Percentiles rank a stretch among this genome's conserved stretches.
phyloP scores from a whole-genome alignment of 2,888 invertebrate species.

The Candidula unifasciata region DNA sequence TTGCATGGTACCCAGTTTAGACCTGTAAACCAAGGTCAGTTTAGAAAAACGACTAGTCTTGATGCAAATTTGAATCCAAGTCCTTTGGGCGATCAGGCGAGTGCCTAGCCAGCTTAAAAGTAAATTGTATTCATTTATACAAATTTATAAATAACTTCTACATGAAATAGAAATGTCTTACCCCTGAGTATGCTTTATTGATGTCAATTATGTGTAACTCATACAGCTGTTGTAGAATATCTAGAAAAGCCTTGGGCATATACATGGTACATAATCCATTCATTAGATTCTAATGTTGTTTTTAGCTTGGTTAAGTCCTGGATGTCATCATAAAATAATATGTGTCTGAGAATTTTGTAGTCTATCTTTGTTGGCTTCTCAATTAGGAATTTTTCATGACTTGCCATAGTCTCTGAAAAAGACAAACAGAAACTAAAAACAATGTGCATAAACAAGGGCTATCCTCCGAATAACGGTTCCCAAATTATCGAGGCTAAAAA shows the following conservation, averaged over 20 bases:
- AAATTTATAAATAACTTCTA: background rate
- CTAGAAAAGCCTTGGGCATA: constrained; percentile 27
- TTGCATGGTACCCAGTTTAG: no score
- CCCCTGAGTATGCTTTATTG: background rate
- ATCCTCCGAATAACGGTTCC: no score
- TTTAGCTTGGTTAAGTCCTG: background rate
- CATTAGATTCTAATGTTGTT: background rate
- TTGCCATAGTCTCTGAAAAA: background rate
- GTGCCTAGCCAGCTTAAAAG: background rate
- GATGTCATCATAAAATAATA: background rate
- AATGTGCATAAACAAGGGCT: no score
- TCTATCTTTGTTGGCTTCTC: background rate
- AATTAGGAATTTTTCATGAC: background rate
- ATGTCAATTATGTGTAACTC: constrained; percentile 13
- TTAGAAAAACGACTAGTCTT: no score
- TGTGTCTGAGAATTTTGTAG: constrained; percentile 18
- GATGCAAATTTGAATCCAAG: no score
- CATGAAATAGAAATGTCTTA: background rate
- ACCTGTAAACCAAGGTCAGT: no score
- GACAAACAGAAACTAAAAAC: background rate
- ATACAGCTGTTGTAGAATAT: constrained; percentile 9
- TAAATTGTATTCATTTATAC: background rate
- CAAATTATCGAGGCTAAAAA: no score
- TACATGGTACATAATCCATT: constrained; percentile 21
- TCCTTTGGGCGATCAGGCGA: background rate